phyloP scores from a whole-genome alignment of 2,888 invertebrate genomes.

The Catocala fraxini region DNA sequence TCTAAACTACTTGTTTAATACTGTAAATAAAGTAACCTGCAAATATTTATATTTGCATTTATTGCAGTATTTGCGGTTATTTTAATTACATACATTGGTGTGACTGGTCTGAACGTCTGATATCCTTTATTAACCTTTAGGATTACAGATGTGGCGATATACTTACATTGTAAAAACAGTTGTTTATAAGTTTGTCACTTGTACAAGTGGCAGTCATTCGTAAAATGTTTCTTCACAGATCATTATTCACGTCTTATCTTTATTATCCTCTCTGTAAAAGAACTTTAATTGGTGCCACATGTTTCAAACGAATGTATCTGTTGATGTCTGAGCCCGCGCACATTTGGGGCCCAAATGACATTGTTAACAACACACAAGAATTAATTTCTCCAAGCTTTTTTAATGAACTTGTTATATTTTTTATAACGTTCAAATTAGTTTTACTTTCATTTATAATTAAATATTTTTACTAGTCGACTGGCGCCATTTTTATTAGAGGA shows the following conservation, averaged over 20 bases:
- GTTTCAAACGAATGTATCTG: constrained; percentile 73
- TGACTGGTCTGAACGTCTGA: neutral
- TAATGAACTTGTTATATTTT: constrained; percentile 37
- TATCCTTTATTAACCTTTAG: constrained; percentile 12
- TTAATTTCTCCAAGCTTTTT: constrained; percentile 43
- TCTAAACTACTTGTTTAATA: too few species aligned
- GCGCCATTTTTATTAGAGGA: constrained; percentile 16
- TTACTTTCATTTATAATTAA: constrained; percentile 21
- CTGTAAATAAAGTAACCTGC: too few species aligned
- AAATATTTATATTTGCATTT: too few species aligned
- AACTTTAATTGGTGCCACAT: constrained; percentile 85
- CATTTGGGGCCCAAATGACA: constrained; percentile 64
- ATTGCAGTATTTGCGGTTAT: too few species aligned
- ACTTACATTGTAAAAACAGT: constrained; percentile 30
- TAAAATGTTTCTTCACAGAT: constrained; percentile 79
- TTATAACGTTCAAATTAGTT: constrained; percentile 37
- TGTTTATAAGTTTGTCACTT: constrained; percentile 72
- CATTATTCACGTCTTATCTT: constrained; percentile 83
- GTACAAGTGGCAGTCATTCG: constrained; percentile 80
- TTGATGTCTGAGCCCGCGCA: constrained; percentile 67
- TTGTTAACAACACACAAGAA: constrained; percentile 54
- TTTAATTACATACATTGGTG: too few species aligned
- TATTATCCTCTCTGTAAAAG: constrained; percentile 80
- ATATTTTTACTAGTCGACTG: constrained; percentile 24
- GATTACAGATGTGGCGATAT: constrained; percentile 13